Percentiles rank a stretch among this genome's conserved stretches.
Conservation (phyloP, 2,113 vertebrate species). For the Trichomycterus rosablanca region DNA sequence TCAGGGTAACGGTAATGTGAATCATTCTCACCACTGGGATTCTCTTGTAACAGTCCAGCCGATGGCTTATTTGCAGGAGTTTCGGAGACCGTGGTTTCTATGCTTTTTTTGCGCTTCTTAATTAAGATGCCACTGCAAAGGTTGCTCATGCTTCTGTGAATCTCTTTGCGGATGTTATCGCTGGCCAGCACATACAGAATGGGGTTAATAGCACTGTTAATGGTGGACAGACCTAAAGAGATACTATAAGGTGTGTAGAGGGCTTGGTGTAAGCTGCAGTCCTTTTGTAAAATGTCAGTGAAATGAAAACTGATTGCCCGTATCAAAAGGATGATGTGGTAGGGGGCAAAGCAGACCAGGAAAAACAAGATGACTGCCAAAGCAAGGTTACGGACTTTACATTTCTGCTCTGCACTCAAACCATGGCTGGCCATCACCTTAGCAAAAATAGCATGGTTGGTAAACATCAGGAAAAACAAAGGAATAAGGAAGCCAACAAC, state of each 20-base stretch:
- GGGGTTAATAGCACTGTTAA: constrained; percentile 91
- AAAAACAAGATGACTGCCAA: constrained; percentile 85
- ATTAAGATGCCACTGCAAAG: constrained; percentile 38
- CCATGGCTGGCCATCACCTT: constrained; percentile 48
- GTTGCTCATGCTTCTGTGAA: constrained; percentile 37
- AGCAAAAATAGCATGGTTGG: constrained; percentile 66
- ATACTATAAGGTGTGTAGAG: constrained; percentile 59
- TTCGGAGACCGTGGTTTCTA: too few relatives aligned
- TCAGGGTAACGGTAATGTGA: too few relatives aligned
- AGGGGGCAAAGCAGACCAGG: constrained; percentile 86
- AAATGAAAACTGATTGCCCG: constrained; percentile 56
- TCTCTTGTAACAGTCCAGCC: too few relatives aligned
- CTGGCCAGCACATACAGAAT: constrained; percentile 85
- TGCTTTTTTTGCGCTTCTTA: too few relatives aligned
- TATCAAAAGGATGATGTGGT: constrained; percentile 78
- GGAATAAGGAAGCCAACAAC: constrained; percentile 66
- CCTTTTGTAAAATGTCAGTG: fast-evolving
- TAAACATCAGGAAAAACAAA: constrained; percentile 57
- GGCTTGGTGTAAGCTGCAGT: constrained; percentile 62
- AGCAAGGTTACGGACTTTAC: constrained; percentile 73
- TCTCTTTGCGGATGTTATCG: constrained; percentile 61
- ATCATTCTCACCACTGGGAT: too few relatives aligned
- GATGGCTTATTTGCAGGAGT: too few relatives aligned
- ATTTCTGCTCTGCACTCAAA: constrained; percentile 62
- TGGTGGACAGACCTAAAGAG: constrained; percentile 79